Conservation (phyloP, 1,140 invertebrate genomes). For the Hylaeus volcanicus region DNA sequence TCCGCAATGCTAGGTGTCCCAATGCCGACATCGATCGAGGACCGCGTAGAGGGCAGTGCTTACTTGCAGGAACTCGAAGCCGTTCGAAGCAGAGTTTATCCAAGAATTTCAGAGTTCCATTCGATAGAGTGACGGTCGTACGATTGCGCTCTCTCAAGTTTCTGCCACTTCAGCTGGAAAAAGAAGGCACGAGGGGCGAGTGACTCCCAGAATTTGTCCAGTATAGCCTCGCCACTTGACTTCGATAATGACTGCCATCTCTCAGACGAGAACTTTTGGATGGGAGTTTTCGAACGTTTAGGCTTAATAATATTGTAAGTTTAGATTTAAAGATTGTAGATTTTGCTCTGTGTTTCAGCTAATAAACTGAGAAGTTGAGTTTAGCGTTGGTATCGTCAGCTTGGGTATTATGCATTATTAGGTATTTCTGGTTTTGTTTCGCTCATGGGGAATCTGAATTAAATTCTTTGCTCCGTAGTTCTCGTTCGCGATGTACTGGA, state of each 20-base stretch:
- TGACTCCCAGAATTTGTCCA: not conserved
- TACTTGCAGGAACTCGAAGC: not conserved
- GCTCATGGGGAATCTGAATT: constrained; percentile 8
- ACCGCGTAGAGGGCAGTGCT: not conserved
- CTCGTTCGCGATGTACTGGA: no score
- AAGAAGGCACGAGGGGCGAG: not conserved
- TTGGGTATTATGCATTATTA: not conserved
- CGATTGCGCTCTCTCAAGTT: not conserved
- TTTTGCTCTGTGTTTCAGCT: not conserved
- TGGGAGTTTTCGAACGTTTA: not conserved
- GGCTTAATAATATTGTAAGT: not conserved
- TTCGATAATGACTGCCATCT: not conserved
- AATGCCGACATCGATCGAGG: not conserved
- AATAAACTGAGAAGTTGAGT: constrained; percentile 10
- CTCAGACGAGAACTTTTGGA: not conserved
- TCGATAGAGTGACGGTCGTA: constrained; percentile 19
- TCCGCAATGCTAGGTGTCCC: not conserved
- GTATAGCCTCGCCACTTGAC: not conserved
- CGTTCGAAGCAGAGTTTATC: constrained; percentile 21
- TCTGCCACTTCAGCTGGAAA: not conserved
- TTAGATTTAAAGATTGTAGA: not conserved
- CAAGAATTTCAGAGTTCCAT: constrained; percentile 49
- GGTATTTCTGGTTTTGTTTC: constrained; percentile 13
- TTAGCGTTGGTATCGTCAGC: not conserved
- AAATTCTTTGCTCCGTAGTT: not conserved